Percentiles rank a stretch among this genome's conserved stretches.
phyloP scores from a whole-genome alignment of 2,113 vertebrate genomes.

The Ctenomys sociabilis region DNA sequence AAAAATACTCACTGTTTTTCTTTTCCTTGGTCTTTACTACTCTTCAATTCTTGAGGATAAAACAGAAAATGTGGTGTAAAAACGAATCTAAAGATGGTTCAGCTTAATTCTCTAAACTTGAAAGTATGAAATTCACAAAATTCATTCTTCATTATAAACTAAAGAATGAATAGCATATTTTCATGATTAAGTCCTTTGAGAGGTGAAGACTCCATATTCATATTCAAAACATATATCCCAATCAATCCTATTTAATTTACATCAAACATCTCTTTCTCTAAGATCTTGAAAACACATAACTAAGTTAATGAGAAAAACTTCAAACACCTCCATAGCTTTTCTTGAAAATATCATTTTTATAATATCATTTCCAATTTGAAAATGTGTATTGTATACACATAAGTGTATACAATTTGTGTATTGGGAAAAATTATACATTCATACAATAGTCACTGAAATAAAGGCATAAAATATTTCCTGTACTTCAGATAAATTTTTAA shows the following conservation, averaged over 20 bases:
- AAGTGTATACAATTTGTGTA: background rate
- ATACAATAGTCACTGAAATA: background rate
- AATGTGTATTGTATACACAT: too few relatives aligned
- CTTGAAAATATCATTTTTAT: background rate
- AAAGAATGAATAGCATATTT: background rate
- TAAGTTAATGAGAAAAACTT: background rate
- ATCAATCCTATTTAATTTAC: background rate
- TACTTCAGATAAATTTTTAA: background rate
- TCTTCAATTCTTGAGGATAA: conserved; percentile 14
- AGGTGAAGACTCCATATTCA: background rate
- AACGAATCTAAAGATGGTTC: background rate
- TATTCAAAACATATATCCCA: background rate
- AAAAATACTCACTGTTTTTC: background rate
- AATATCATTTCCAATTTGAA: background rate
- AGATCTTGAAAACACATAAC: background rate
- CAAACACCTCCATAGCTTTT: background rate
- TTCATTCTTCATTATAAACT: background rate
- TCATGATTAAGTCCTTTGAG: background rate
- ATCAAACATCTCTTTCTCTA: background rate
- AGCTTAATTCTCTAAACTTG: background rate
- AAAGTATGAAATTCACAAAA: background rate
- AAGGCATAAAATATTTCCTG: background rate
- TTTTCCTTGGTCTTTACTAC: background rate
- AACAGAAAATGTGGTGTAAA: background rate
- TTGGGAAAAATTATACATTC: background rate